Percentiles rank a stretch among this genome's conserved stretches.
phyloP scores from a whole-genome alignment of 2,888 invertebrate genomes.

The Rhyacophila evoluta region DNA sequence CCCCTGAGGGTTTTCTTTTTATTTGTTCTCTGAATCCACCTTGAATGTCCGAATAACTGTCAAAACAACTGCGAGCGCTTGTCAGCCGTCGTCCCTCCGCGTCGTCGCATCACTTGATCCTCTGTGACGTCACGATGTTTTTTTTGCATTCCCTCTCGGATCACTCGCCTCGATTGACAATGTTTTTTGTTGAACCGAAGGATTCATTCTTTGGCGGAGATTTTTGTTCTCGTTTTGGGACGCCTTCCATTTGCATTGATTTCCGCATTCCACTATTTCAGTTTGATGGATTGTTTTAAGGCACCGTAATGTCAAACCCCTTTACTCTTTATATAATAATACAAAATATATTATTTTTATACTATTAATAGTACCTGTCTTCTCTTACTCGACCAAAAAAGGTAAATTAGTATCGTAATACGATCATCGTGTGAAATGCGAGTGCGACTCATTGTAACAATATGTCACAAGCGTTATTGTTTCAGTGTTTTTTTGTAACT shows the following conservation, averaged over 20 bases:
- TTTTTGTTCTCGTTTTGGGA: background rate
- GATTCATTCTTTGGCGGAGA: background rate
- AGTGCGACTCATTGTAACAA: too few relatives aligned
- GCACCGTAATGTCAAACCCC: too few relatives aligned
- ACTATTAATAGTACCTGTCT: too few relatives aligned
- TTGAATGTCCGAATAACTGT: constrained; percentile 5
- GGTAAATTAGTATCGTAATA: too few relatives aligned
- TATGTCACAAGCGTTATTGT: too few relatives aligned
- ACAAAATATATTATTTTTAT: too few relatives aligned
- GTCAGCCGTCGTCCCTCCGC: background rate
- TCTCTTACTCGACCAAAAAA: too few relatives aligned
- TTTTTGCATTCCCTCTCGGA: constrained; percentile 7
- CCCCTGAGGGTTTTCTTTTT: background rate
- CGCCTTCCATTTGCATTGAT: background rate
- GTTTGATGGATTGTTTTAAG: background rate
- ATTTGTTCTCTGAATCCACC: background rate
- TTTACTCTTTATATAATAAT: too few relatives aligned
- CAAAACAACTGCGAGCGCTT: background rate
- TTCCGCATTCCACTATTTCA: background rate
- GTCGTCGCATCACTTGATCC: constrained; percentile 17
- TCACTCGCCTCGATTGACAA: background rate
- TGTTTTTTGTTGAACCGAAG: background rate
- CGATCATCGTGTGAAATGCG: too few relatives aligned
- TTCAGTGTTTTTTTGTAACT: too few relatives aligned
- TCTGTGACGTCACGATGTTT: background rate